phyloP scores from a whole-genome alignment of 2,797 vertebrate genomes.

The Pangasius sanitwongsei region DNA sequence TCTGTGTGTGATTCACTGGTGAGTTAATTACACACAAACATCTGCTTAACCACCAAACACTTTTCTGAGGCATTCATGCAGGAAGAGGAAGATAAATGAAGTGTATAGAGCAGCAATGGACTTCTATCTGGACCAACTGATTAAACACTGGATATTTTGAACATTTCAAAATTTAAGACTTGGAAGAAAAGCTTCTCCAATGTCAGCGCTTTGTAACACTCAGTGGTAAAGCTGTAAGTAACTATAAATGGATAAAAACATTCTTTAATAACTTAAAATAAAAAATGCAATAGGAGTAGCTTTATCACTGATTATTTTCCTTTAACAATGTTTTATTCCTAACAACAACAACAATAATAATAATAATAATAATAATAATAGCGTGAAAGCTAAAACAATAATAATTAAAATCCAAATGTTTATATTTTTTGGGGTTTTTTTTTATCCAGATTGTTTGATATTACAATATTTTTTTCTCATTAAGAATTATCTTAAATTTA shows the following conservation, averaged over 20 bases:
- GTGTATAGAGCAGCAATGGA: not conserved
- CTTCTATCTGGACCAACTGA: not conserved
- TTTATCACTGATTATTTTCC: not conserved
- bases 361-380: not conserved
- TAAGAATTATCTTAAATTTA: not conserved
- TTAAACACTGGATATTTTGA: not conserved
- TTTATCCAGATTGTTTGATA: not conserved
- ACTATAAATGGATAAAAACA: not conserved
- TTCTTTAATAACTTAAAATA: not conserved
- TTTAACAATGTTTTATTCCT: not conserved
- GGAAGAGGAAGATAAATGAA: constrained; percentile 4
- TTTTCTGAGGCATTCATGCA: constrained; percentile 31
- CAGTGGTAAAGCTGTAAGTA: not conserved
- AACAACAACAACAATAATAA: not conserved
- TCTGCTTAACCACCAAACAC: constrained; percentile 16
- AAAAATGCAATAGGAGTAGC: not conserved
- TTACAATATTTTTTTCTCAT: not conserved
- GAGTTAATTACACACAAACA: constrained; percentile 31
- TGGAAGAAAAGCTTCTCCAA: not conserved
- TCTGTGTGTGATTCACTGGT: constrained; percentile 12
- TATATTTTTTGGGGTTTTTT: not conserved
- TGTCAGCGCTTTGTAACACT: not conserved
- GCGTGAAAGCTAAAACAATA: not conserved
- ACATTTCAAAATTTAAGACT: too few relatives aligned
- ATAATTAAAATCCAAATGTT: not conserved